Evolutionary conservation across 2,888 invertebrate species (phyloP), one percentile per base, ranked within the genome.

Genomic region (Tinea semifulvella): DNA sequence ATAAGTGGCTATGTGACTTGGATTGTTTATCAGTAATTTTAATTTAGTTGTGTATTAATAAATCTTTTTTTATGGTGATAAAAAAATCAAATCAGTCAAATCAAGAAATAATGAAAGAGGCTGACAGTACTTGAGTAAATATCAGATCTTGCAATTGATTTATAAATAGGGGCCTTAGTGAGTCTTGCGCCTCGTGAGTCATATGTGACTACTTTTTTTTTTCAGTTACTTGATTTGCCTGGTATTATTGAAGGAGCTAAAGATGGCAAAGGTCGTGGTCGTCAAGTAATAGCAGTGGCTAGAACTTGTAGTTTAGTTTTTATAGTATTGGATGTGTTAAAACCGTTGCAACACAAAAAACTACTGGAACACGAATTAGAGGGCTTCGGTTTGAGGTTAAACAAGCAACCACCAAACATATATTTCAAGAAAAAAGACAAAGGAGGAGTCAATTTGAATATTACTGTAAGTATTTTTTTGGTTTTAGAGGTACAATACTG

Each of bases 191-290:
- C n/a, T n/a, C n/a, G n/a, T n/a, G n/a, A n/a, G n/a, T n/a, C n/a
- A n/a, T n/a, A n/a, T n/a, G n/a, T n/a, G n/a, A n/a, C n/a, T n/a
- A n/a, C n/a, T n/a, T n/a, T n/a, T n/a, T n/a, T n/a, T n/a, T n/a
- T n/a, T 7, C 65, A 98, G 92, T 79, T 99, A 47, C 85, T 99
- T 7, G 99, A 99, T 87, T 86, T 99, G 58, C 99, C 99, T 49
- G 99, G 99, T 79, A 99, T 99, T 68, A 99, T 99, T 56, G 99
- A 99, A 81, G 99, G 99, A 50, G 99, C 99, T 1, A 99, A 99
- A 65, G 99, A 99, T 66, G 99, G 99, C 50, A 99, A 99, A 70
- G 98, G 98, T 83, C 83, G 98, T 70, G 98, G 98, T 83, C 86
- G 98, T 49, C 98, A 99, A 74, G 98, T 98, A 2, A 99, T 99